A percentile compares a stretch with the other conserved stretches of the same genome.
Conservation (phyloP, 2,113 vertebrate genomes). For the Mus spicilegus region DNA sequence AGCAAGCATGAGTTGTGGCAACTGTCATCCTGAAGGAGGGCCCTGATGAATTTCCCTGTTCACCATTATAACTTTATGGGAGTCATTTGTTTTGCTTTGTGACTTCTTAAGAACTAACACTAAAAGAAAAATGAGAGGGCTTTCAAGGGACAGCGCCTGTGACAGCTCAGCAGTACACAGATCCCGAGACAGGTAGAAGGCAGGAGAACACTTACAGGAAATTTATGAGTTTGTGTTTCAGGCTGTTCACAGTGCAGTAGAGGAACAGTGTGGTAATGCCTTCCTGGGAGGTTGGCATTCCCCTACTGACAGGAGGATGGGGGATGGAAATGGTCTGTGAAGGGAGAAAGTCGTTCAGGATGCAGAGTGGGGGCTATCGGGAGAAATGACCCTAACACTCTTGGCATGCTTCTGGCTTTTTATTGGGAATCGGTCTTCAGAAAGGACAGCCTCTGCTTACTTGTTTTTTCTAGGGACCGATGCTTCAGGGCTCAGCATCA, state of each 20-base stretch:
- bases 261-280: not conserved
- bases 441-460: not conserved
- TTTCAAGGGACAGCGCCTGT: constrained; percentile 63
- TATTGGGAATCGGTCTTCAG: constrained; percentile 32
- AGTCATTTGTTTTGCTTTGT: constrained; percentile 78
- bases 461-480: not conserved
- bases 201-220: constrained; percentile 19
- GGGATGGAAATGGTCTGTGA: constrained; percentile 11
- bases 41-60: constrained; percentile 54
- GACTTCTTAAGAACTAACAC: constrained; percentile 70
- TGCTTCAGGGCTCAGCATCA: not conserved
- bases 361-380: not conserved
- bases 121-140: constrained; percentile 72
- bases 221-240: constrained; percentile 67
- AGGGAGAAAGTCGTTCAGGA: constrained; percentile 17
- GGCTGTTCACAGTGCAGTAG: constrained; percentile 43
- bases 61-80: constrained; percentile 65
- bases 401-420: constrained; percentile 53
- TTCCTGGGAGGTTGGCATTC: constrained; percentile 50
- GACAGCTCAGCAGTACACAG: constrained; percentile 44
- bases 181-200: constrained; percentile 25
- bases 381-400: constrained; percentile 47
- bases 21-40: not conserved
- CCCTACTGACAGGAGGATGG: not conserved
- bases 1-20: not conserved